phyloP scores from a whole-genome alignment of 2,888 invertebrate species.

The Scrobipalpa atriplicella region DNA sequence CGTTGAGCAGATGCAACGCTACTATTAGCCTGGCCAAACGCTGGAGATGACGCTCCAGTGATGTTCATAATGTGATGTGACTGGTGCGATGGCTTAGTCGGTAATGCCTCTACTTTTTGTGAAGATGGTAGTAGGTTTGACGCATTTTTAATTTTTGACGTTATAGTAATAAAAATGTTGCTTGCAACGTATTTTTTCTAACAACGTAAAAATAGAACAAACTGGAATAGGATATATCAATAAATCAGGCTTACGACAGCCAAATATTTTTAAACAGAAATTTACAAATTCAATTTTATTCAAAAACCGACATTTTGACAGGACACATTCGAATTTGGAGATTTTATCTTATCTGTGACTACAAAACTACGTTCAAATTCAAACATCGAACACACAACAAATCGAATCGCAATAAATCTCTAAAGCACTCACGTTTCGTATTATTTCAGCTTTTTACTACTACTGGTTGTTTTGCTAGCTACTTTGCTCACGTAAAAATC shows the following conservation, averaged over 20 bases:
- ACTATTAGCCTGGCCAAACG: conserved; percentile 26
- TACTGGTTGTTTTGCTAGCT: not conserved
- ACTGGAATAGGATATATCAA: not conserved
- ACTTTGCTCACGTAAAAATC: conserved; percentile 1
- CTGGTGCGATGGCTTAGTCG: not conserved
- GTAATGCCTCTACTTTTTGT: not conserved
- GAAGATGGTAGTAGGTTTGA: not conserved
- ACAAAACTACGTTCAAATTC: conserved; percentile 7
- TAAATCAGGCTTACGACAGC: not conserved
- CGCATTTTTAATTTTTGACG: no score
- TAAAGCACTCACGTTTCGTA: conserved; percentile 11
- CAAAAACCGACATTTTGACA: not conserved
- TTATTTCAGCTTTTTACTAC: conserved; percentile 11
- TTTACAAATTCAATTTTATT: not conserved
- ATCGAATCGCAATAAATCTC: conserved; percentile 9
- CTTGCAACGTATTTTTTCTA: not conserved
- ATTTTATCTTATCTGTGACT: conserved; percentile 7
- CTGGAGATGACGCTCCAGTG: not conserved
- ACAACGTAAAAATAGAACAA: no score
- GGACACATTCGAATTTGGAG: not conserved
- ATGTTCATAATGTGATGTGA: conserved; percentile 2
- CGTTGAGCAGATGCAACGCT: conserved; percentile 33
- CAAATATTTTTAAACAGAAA: not conserved
- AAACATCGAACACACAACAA: conserved; percentile 6
- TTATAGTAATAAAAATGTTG: not conserved